Base-by-base conservation (phyloP, 2,888 invertebrate species). In the Cryptus viduatorius region DNA sequence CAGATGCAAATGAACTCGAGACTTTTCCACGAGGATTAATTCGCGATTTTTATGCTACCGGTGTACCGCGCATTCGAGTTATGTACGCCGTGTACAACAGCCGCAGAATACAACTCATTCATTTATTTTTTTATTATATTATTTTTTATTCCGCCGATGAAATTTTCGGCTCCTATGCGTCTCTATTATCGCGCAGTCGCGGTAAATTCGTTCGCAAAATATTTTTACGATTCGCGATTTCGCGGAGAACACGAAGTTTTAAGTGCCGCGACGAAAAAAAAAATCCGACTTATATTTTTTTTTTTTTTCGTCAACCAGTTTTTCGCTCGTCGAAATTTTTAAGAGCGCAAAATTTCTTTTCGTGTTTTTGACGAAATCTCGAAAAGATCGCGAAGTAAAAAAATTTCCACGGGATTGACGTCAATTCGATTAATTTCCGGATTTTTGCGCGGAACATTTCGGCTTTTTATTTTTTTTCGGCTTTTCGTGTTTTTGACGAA, bases 1-100 rank as follows among this genome's bases (percentile, higher is more conserved):
- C 88, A 86, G 87, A 90, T 90, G 91, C 90, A 89, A 91, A 91
- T 91, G 87, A 87, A 85, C 81, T 72, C 69, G 72, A 53, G 61
- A 89, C 87, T 90, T 90, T 88, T 90, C 87, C 89, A 88, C 84
- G 88, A 71, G 83, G 79, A 88, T 86, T 86, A 85, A 87, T 83
- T 85, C 56, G 81, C 83, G 53, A 84, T 83, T 81, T 81, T 83
- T 76, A 84, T 84, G 77, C 80, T 37, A 85, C 72, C 83, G 61
- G 81, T 77, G 73, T 83, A 76, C 76, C 56, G 24, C 50, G 37
- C 29, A 67, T 50, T 64, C 50, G 44, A n/a, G 75, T 48, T 65
- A 67, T 67, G 53, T 64, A 69, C 48, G 4, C 19, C 56, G 56
- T 12, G 56, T 56, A 56, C 56, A 56, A 56, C 73, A 72, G 56